Evolutionary conservation across 2,797 vertebrate species (phyloP), one percentile per base, ranked within the genome.

Genomic region (Pantherophis alleghaniensis): DNA sequence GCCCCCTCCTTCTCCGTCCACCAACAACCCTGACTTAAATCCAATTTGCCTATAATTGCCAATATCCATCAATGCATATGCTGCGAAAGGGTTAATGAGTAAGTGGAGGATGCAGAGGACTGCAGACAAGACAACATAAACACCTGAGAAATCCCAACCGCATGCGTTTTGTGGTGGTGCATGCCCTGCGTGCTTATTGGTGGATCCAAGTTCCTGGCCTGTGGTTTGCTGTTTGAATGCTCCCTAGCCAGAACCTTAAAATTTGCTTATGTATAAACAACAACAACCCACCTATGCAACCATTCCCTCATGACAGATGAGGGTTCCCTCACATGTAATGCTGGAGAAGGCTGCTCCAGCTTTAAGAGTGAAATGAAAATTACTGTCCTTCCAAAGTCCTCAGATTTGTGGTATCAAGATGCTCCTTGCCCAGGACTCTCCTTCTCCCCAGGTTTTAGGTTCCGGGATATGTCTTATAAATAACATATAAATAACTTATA

Each of bases 401-500:
- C 32, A 56, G 55, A 61, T 55, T 6, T 42, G 47, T 61, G 59
- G 37, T 42, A 14, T 26, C 16, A 22, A 11, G 42, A 83, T 79
- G 47, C 18, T 32, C 14, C 22, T 51, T 66, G 66, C 18, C 2
- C n/a, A 69, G 28, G 5, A 79, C 18, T 20, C 42, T 51, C 60
- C 7, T 60, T 18, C 14, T 16, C 22, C 18, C 1, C n/a, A 61
- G 9, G 24, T 28, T 42, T 11, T 32, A 63, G n/a, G 2, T 86
- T 91, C 22, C 9, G 24, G 16, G 87, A 26, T 57, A 66, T 86
- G 89, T 24, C 86, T 47, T 90, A 42, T 66, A 93, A 63, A 57
- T 47, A 24, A 32, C 87, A 96, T 90, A 42, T 57, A 93, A 63
- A 57, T 47, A 24, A 32, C 87, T 42, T 42, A 42, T 42, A 96